Evolutionary conservation across 2,888 invertebrate species (phyloP).

Genomic region (Erpobdella octoculata): DNA sequence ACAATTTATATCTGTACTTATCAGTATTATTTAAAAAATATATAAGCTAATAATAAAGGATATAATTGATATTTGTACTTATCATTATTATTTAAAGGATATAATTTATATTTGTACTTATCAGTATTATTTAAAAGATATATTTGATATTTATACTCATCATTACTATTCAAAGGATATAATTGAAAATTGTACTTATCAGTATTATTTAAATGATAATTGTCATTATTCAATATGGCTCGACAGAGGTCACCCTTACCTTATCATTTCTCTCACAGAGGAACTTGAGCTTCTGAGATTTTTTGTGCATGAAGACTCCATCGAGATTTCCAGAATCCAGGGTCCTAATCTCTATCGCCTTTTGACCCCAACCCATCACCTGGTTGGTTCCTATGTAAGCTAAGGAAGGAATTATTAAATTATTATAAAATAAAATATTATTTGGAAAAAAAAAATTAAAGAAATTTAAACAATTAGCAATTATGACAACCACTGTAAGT

Average conservation of each 20-base stretch:
- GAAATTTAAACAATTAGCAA: neutral
- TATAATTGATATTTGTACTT: no score
- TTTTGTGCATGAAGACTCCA: slow-evolving; percentile 99
- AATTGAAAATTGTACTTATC: neutral
- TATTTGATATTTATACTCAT: no score
- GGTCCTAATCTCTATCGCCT: slow-evolving; percentile 98
- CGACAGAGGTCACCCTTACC: no score
- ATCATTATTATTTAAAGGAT: no score
- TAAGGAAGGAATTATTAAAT: slow-evolving; percentile 41
- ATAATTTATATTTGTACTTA: no score
- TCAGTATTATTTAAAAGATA: no score
- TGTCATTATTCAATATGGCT: no score
- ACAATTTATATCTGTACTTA: no score
- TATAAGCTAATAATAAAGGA: no score
- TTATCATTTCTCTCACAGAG: slow-evolving; percentile 99
- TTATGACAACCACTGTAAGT: neutral
- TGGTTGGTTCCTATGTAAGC: slow-evolving; percentile 99
- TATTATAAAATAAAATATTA: slow-evolving; percentile 32
- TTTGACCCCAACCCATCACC: slow-evolving; percentile 99
- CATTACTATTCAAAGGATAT: neutral
- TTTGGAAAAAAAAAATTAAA: neutral
- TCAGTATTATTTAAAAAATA: no score
- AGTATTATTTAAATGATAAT: neutral
- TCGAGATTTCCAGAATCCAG: slow-evolving; percentile 98
- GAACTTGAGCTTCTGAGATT: slow-evolving; percentile 98